Conservation (phyloP, 1,140 invertebrate species). For the Drosophila pseudoananassae region DNA sequence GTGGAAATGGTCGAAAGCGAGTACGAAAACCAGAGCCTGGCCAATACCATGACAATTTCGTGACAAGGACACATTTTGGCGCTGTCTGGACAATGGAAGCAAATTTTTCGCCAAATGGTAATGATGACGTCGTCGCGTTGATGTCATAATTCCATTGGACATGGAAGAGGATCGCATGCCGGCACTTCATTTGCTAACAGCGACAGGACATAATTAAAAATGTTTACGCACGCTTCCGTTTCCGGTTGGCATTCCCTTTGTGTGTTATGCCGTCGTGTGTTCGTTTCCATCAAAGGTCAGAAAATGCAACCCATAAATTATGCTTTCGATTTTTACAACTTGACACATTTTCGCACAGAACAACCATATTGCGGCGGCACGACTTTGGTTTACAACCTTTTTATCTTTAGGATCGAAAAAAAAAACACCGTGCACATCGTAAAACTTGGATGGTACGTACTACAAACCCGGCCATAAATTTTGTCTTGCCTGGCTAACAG, state of each 20-base stretch:
- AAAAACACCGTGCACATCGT: constrained; percentile 23
- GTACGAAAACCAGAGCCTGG: constrained; percentile 50
- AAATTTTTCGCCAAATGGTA: background rate
- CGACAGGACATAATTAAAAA: constrained; percentile 67
- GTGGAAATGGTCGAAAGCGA: background rate
- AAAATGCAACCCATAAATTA: constrained; percentile 38
- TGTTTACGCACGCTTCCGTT: constrained; percentile 69
- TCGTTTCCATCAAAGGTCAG: constrained; percentile 17
- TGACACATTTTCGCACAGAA: constrained; percentile 41
- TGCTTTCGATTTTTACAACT: constrained; percentile 62
- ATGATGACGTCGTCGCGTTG: constrained; percentile 64
- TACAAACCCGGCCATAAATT: constrained; percentile 31
- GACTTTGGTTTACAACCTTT: constrained; percentile 21
- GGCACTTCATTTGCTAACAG: constrained; percentile 27
- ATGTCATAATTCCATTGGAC: constrained; percentile 64
- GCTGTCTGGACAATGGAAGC: constrained; percentile 12
- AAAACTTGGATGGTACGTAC: constrained; percentile 10
- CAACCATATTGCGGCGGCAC: constrained; percentile 1
- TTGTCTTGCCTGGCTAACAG: constrained; percentile 3
- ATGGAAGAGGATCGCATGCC: constrained; percentile 38
- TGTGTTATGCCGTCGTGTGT: background rate
- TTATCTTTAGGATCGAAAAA: constrained; percentile 39
- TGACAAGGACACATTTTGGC: constrained; percentile 57
- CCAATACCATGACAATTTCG: constrained; percentile 27
- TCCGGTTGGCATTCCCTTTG: constrained; percentile 46